phyloP scores from a whole-genome alignment of 2,113 vertebrate genomes.

The Pelvicachromis taeniatus region DNA sequence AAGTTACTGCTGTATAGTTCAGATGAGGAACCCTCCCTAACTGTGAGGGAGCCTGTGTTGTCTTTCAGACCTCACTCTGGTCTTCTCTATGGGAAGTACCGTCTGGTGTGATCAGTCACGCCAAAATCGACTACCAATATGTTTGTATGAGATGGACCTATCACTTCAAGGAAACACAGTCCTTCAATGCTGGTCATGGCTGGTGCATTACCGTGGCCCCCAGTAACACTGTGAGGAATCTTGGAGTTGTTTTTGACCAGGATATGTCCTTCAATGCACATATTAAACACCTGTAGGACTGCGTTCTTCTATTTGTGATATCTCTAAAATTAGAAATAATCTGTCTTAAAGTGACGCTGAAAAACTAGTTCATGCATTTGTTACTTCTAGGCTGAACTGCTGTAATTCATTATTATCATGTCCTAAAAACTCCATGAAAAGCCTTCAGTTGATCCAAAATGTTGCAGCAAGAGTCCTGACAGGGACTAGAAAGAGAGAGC shows the following conservation, averaged over 20 bases:
- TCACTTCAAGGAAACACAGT: background rate
- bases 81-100: background rate
- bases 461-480: accelerated
- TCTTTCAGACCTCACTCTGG: background rate
- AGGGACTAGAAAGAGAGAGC: background rate
- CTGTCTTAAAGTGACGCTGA: background rate
- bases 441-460: background rate
- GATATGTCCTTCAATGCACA: background rate
- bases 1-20: background rate
- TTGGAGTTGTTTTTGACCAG: background rate
- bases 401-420: background rate
- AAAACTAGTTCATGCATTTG: background rate
- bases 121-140: background rate
- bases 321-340: background rate
- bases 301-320: background rate
- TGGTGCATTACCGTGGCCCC: background rate
- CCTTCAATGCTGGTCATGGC: background rate
- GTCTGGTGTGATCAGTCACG: background rate
- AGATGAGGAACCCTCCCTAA: background rate
- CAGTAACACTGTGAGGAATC: background rate
- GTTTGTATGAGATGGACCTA: background rate
- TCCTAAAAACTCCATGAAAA: background rate
- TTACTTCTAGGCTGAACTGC: background rate
- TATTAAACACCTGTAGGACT: background rate
- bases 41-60: background rate